Percentiles rank a stretch among this genome's conserved stretches.
These are phyloP conservation scores for Eilema depressum DNA, from an alignment of 2,888 invertebrate genomes.

Conservation along the genomic window DNA sequence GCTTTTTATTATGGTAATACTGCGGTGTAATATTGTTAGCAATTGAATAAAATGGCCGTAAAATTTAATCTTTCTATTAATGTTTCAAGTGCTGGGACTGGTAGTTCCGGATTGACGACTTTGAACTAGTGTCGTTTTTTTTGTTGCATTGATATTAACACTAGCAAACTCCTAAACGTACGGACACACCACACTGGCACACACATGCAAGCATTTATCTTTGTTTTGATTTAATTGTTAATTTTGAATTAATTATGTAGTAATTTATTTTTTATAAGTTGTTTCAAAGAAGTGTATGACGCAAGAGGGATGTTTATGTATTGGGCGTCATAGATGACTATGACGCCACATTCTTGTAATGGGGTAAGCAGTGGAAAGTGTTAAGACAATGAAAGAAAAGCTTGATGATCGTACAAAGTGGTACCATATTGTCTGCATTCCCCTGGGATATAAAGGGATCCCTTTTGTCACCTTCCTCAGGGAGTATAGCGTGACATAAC, in stretches of 20 bases:
- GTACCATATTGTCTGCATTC: background rate
- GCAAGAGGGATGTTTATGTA: background rate
- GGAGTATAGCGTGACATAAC: background rate
- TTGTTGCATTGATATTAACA: background rate
- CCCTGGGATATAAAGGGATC: background rate
- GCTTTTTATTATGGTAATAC: constrained; percentile 49
- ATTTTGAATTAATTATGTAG: background rate
- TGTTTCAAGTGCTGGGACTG: constrained; percentile 14
- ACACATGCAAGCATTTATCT: background rate
- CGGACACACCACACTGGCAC: background rate
- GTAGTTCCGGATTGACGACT: constrained; percentile 9
- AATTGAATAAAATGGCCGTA: constrained; percentile 28
- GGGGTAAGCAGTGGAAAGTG: background rate
- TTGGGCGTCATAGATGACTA: background rate
- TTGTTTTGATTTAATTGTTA: background rate
- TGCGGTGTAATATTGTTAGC: constrained; percentile 41
- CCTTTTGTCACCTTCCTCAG: background rate
- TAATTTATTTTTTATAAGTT: background rate
- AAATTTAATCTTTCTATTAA: constrained; percentile 20
- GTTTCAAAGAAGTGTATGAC: background rate
- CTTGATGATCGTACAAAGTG: background rate
- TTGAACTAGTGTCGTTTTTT: constrained; percentile 9
- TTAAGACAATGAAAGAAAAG: background rate
- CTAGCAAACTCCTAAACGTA: background rate
- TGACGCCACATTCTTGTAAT: background rate